phyloP scores from a whole-genome alignment of 2,888 invertebrate genomes.

The Acronicta aceris region DNA sequence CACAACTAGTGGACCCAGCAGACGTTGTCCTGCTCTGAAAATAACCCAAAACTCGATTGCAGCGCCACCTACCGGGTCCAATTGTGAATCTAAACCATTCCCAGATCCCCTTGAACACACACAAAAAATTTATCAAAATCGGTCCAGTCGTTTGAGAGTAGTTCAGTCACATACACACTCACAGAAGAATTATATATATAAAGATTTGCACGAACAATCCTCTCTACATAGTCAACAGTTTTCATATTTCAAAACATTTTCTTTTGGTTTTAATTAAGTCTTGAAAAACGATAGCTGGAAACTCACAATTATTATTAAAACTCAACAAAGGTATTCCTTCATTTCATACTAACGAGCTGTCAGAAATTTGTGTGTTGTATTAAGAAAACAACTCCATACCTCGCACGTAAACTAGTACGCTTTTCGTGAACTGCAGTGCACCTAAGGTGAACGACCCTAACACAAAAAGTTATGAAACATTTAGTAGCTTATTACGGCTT shows the following conservation, averaged over 20 bases:
- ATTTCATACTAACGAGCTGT: too few relatives aligned
- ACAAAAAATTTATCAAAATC: too few relatives aligned
- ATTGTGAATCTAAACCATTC: too few relatives aligned
- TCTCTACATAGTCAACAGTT: constrained; percentile 3
- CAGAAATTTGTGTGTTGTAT: background rate
- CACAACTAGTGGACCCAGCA: too few relatives aligned
- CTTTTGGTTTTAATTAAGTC: constrained; percentile 6
- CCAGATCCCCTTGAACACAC: too few relatives aligned
- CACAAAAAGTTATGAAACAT: constrained; percentile 44
- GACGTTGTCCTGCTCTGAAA: too few relatives aligned
- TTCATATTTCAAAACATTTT: constrained; percentile 2
- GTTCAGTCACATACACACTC: too few relatives aligned
- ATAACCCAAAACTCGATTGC: too few relatives aligned
- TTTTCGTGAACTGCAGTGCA: constrained; percentile 31
- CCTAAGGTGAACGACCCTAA: constrained; percentile 30
- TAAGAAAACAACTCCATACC: constrained; percentile 19
- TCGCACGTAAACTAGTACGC: constrained; percentile 21
- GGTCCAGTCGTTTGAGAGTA: too few relatives aligned
- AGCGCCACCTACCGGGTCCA: too few relatives aligned
- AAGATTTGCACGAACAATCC: constrained; percentile 3
- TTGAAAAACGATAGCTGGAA: constrained; percentile 17
- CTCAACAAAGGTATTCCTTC: background rate
- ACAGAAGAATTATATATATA: too few relatives aligned
- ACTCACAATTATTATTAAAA: background rate
- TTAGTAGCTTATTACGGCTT: constrained; percentile 47